Evolutionary conservation across 2,797 vertebrate genomes (phyloP).

Genomic region (Syndactyla subalaris): DNA sequence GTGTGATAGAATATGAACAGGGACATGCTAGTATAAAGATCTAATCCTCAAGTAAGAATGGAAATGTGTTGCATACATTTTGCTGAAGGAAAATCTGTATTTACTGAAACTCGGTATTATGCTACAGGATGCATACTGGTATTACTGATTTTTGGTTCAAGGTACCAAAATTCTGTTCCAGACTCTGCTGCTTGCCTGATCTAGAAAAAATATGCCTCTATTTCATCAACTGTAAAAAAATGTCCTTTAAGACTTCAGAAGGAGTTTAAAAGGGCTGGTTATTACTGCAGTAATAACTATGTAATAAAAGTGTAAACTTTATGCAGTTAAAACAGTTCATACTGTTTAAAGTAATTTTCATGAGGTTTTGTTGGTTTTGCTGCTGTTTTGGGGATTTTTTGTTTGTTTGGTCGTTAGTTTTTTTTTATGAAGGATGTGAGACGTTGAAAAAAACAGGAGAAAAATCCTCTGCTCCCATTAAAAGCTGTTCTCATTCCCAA

Average conservation of each 20-base stretch:
- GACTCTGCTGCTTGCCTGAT: not conserved
- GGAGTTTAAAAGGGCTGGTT: not conserved
- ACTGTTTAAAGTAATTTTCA: not conserved
- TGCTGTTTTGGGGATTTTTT: not conserved
- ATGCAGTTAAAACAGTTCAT: not conserved
- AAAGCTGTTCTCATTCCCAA: not conserved
- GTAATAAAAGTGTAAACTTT: not conserved
- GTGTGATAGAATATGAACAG: not conserved
- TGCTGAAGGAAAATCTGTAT: not conserved
- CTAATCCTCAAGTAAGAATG: not conserved
- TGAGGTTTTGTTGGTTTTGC: not conserved
- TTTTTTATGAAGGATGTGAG: not conserved
- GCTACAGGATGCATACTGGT: not conserved
- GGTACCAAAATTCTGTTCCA: not conserved
- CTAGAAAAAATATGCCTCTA: not conserved
- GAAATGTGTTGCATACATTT: not conserved
- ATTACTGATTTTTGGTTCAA: not conserved
- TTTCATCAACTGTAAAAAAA: not conserved
- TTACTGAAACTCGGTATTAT: not conserved
- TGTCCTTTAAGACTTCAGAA: not conserved
- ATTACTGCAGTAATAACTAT: not conserved
- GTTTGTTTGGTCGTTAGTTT: not conserved
- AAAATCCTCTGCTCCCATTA: fast-evolving
- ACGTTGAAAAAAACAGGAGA: not conserved
- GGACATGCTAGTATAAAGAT: not conserved